These are phyloP conservation scores for Anguilla marmorata DNA, from an alignment of 2,797 vertebrate genomes.

Conservation along the genomic window DNA sequence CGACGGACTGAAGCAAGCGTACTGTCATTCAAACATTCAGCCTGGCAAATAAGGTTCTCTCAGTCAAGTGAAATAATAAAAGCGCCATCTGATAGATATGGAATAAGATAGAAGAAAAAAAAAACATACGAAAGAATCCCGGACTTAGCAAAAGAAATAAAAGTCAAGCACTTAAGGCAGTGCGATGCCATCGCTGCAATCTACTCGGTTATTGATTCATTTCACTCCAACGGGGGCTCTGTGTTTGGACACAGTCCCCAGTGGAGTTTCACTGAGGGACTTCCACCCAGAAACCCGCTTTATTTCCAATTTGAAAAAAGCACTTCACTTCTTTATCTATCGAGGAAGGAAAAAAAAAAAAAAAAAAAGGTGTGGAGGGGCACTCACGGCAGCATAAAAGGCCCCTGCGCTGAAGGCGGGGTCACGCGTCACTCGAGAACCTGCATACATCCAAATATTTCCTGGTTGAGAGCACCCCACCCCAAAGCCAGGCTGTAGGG, in stretches of 20 bases:
- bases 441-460: conserved; percentile 17
- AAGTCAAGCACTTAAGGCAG: conserved; percentile 37
- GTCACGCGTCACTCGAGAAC: background rate
- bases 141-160: conserved; percentile 48
- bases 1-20: conserved; percentile 33
- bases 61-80: conserved; percentile 37
- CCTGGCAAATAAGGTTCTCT: conserved; percentile 45
- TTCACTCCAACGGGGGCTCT: conserved; percentile 44
- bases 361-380: background rate
- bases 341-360: background rate
- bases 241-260: conserved; percentile 30
- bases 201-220: conserved; percentile 41
- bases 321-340: conserved; percentile 7
- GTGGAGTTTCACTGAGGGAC: conserved; percentile 38
- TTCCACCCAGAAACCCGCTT: conserved; percentile 18
- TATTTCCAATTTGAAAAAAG: conserved; percentile 29
- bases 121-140: conserved; percentile 39
- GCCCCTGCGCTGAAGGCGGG: background rate
- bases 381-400: background rate
- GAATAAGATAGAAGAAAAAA: conserved; percentile 9
- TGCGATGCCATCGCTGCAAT: conserved; percentile 6
- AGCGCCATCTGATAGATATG: conserved; percentile 39
- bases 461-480: background rate
- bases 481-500: background rate
- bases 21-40: conserved; percentile 52